These are phyloP conservation scores for Sebastes ruberrimus DNA, from an alignment of 2,797 vertebrate genomes.

Conservation along the genomic window DNA sequence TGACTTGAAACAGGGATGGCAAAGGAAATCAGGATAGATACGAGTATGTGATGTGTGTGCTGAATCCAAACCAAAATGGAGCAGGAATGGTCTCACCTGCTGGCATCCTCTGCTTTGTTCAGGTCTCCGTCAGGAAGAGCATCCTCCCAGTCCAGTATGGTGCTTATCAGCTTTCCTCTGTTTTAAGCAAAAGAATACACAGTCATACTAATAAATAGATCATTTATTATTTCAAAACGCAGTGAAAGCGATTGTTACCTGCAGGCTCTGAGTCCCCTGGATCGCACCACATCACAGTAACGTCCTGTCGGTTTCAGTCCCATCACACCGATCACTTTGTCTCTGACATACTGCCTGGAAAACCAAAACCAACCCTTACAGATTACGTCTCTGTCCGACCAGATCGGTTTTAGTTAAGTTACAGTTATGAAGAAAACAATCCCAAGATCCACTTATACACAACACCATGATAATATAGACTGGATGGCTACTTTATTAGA, in stretches of 20 bases:
- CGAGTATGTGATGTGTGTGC: not conserved
- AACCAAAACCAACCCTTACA: not conserved
- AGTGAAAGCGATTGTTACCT: conserved; percentile 78
- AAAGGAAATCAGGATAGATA: not conserved
- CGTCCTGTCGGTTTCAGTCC: conserved; percentile 95
- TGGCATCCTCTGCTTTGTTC: conserved; percentile 89
- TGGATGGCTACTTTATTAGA: not conserved
- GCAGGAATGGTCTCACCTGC: conserved; percentile 81
- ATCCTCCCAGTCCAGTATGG: conserved; percentile 98
- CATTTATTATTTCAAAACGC: not conserved
- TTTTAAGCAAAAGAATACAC: not conserved
- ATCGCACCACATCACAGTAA: conserved; percentile 90
- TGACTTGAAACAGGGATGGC: not conserved
- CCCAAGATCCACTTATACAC: not conserved
- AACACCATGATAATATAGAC: not conserved
- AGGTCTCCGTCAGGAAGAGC: conserved; percentile 91
- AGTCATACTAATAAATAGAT: not conserved
- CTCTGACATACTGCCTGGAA: conserved; percentile 92
- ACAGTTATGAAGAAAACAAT: not conserved
- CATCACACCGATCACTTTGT: conserved; percentile 94
- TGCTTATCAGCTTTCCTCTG: conserved; percentile 94
- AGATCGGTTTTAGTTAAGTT: not conserved
- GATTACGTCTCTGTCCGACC: not conserved
- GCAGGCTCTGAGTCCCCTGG: conserved; percentile 92
- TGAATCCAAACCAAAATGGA: not conserved